Conservation (phyloP, 2,888 invertebrate species). For the Nymphalis c-album region DNA sequence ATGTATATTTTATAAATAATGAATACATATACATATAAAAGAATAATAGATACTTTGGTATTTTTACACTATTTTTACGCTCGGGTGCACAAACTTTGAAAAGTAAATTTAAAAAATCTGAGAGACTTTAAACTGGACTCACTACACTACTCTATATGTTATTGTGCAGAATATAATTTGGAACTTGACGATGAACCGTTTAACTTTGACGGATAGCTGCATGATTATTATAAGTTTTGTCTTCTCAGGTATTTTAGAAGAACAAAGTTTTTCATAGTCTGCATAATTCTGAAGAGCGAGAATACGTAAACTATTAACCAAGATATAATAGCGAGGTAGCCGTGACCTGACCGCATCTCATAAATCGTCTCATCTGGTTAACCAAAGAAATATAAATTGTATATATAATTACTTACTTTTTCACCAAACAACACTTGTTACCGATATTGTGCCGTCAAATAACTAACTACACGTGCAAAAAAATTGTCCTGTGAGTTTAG, state of each 20-base stretch:
- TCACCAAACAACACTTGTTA: too few species aligned
- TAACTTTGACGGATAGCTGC: constrained; percentile 1
- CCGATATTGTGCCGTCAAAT: too few species aligned
- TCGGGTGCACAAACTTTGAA: too few species aligned
- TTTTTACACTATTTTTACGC: too few species aligned
- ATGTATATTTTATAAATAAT: too few species aligned
- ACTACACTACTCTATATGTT: neutral
- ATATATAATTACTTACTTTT: too few species aligned
- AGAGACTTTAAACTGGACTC: neutral
- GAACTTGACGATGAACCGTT: neutral
- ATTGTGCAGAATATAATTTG: neutral
- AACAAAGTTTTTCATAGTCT: constrained; percentile 8
- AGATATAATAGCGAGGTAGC: neutral
- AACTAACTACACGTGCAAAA: too few species aligned
- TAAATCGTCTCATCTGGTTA: neutral
- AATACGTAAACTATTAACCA: neutral
- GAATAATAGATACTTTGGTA: too few species aligned
- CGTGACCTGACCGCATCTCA: neutral
- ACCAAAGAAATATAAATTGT: too few species aligned
- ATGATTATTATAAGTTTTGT: constrained; percentile 5
- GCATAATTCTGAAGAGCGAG: constrained; percentile 4
- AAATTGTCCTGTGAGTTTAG: too few species aligned
- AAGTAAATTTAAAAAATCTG: too few species aligned
- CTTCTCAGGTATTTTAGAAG: constrained; percentile 7
- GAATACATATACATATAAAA: too few species aligned